These are phyloP conservation scores for Marronus borbonicus DNA, from an alignment of 2,888 invertebrate species.

Conservation along the genomic window DNA sequence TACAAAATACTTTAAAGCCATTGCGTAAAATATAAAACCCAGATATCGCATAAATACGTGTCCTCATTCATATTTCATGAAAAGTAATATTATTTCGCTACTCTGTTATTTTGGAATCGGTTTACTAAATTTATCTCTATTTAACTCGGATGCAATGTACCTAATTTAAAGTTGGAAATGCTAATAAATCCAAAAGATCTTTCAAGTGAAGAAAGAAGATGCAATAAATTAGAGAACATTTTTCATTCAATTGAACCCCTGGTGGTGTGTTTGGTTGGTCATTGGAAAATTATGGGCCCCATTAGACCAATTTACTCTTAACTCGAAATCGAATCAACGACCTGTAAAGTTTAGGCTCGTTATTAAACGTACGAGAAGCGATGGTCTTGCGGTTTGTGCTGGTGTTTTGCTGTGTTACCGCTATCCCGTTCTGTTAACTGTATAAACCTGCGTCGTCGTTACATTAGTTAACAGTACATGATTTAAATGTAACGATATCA, in stretches of 20 bases:
- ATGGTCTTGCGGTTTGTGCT: conserved; percentile 62
- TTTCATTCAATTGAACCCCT: conserved; percentile 48
- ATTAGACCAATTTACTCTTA: conserved; percentile 68
- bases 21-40: too few relatives aligned
- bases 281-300: conserved; percentile 68
- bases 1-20: too few relatives aligned
- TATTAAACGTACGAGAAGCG: conserved; percentile 62
- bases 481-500: background rate
- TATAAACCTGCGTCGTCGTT: background rate
- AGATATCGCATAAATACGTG: too few relatives aligned
- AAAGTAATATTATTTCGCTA: too few relatives aligned
- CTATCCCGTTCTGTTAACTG: conserved; percentile 19
- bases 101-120: too few relatives aligned
- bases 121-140: too few relatives aligned
- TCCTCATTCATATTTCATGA: too few relatives aligned
- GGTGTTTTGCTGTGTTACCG: conserved; percentile 55
- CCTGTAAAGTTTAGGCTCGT: conserved; percentile 63
- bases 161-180: background rate
- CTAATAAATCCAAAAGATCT: background rate
- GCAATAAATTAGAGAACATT: conserved; percentile 44
- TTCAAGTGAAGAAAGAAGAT: background rate
- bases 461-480: conserved; percentile 2
- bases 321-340: conserved; percentile 66
- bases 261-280: conserved; percentile 57
- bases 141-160: too few relatives aligned